These are phyloP conservation scores for Andinoacara biseriatus DNA, from an alignment of 2,113 vertebrate species.

Conservation along the genomic window DNA sequence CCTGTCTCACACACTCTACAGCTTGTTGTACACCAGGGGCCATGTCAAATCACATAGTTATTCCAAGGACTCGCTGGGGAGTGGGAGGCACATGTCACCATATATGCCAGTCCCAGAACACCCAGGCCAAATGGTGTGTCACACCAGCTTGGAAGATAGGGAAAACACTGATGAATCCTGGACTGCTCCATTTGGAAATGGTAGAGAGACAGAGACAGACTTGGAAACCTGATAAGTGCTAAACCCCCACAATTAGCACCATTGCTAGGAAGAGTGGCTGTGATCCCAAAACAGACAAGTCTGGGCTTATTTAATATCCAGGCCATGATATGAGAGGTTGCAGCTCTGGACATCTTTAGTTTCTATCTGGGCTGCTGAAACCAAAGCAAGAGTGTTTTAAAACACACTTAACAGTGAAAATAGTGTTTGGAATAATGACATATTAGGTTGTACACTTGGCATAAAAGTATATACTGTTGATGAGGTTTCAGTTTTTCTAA, in stretches of 20 bases:
- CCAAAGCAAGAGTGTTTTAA: background rate
- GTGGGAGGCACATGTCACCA: conserved; percentile 32
- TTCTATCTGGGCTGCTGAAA: background rate
- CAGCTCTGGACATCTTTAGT: background rate
- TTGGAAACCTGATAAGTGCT: conserved; percentile 57
- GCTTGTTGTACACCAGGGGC: conserved; percentile 56
- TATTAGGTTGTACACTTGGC: background rate
- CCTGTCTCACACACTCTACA: conserved; percentile 42
- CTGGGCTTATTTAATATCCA: conserved; percentile 40
- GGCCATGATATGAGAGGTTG: conserved; percentile 20
- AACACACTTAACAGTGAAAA: background rate
- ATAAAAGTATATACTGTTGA: background rate
- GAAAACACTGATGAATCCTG: conserved; percentile 37
- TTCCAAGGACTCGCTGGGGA: conserved; percentile 40
- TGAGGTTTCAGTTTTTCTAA: background rate
- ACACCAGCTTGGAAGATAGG: conserved; percentile 42
- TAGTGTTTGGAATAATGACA: background rate
- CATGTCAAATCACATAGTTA: conserved; percentile 54
- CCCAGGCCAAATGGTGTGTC: conserved; percentile 57
- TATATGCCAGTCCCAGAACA: conserved; percentile 37
- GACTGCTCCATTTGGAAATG: conserved; percentile 46
- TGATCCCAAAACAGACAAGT: conserved; percentile 55
- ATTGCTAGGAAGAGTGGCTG: conserved; percentile 45
- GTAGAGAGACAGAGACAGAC: conserved; percentile 5
- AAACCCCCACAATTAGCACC: conserved; percentile 61